A percentile compares a stretch with the other conserved stretches of the same genome.
Conservation (phyloP, 2,888 invertebrate genomes). For the Dryocosmus kuriphilus region DNA sequence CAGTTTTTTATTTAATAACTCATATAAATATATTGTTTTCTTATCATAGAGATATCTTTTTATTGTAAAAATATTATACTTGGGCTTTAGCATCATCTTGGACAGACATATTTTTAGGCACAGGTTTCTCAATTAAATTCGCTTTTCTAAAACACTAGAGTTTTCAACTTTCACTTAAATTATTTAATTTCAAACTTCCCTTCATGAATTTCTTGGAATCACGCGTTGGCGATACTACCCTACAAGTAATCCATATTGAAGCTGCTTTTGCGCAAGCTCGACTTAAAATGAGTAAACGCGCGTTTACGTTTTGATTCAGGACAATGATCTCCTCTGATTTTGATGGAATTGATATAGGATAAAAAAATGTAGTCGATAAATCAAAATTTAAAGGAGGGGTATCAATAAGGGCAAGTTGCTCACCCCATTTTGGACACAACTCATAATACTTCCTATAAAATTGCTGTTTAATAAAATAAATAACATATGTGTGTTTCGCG, state of each 20-base stretch:
- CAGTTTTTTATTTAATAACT: background rate
- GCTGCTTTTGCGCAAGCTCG: constrained; percentile 68
- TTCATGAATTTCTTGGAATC: constrained; percentile 5
- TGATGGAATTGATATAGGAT: constrained; percentile 5
- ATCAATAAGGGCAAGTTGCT: too few relatives aligned
- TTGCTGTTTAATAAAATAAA: too few relatives aligned
- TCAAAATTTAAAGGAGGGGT: too few relatives aligned
- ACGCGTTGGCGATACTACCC: constrained; percentile 12
- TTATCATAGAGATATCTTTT: background rate
- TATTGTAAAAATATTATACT: constrained; percentile 52
- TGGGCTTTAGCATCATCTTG: constrained; percentile 61
- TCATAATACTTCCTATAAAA: too few relatives aligned
- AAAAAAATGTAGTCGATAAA: background rate
- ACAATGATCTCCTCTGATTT: constrained; percentile 17
- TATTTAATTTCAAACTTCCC: background rate
- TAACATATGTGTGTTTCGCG: too few relatives aligned
- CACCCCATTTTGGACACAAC: too few relatives aligned
- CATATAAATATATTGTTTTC: background rate
- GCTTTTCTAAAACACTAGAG: constrained; percentile 5
- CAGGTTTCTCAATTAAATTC: background rate
- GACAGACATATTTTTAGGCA: constrained; percentile 62
- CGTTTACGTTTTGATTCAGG: constrained; percentile 20
- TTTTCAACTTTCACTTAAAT: constrained; percentile 8
- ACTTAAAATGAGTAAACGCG: constrained; percentile 24
- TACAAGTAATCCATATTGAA: constrained; percentile 69